These are phyloP conservation scores for Microtus montanus DNA, from an alignment of 2,113 vertebrate species.

Conservation along the genomic window DNA sequence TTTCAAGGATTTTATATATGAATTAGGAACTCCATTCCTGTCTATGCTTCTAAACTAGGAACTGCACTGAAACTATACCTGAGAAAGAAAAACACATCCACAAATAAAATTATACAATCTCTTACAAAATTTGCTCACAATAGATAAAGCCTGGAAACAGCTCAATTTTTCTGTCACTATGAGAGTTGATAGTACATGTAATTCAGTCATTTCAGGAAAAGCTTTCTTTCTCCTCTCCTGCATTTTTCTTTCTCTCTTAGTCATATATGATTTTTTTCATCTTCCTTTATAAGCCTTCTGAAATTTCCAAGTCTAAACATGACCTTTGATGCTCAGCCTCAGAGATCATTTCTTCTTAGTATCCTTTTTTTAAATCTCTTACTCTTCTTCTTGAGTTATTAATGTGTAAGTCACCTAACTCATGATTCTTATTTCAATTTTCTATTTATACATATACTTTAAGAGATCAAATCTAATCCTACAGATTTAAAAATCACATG, in stretches of 20 bases:
- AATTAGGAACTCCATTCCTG: neutral
- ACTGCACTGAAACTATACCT: neutral
- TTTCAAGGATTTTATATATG: neutral
- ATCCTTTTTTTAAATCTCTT: neutral
- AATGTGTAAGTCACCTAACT: neutral
- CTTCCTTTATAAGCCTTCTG: neutral
- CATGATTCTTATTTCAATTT: neutral
- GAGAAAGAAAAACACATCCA: neutral
- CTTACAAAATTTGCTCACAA: neutral
- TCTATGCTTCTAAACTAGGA: neutral
- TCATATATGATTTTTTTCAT: neutral
- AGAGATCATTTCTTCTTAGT: neutral
- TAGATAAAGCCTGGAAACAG: neutral
- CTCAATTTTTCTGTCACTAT: neutral
- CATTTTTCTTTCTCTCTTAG: neutral
- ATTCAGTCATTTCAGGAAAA: neutral
- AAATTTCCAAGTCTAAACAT: neutral
- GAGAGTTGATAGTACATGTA: neutral
- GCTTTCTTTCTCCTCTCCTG: neutral
- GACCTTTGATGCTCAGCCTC: neutral
- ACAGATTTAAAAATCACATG: neutral
- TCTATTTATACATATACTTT: neutral
- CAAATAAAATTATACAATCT: neutral
- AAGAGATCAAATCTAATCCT: neutral
- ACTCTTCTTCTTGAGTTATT: neutral